Conservation (phyloP, 1,140 invertebrate genomes). For the Bombus sylvicola region DNA sequence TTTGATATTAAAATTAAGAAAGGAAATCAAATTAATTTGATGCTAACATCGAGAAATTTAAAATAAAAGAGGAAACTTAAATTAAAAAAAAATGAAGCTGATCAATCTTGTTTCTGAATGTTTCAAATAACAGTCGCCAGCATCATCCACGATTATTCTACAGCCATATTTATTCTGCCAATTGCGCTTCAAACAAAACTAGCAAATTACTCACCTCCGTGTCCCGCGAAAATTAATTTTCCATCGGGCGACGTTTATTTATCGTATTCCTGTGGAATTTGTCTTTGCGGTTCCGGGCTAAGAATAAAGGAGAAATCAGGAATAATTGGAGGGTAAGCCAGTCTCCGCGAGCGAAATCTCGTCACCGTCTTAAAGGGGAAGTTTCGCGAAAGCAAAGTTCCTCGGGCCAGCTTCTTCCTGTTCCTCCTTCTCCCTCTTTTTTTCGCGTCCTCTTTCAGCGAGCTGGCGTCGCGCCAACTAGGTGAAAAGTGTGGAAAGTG, state of each 20-base stretch:
- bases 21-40: no score
- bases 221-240: not conserved
- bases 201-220: not conserved
- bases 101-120: no score
- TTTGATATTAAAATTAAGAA: no score
- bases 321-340: conserved; percentile 46
- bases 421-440: conserved; percentile 47
- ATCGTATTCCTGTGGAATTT: not conserved
- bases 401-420: conserved; percentile 61
- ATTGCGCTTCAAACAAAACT: not conserved
- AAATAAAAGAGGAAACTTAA: no score
- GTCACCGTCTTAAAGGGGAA: conserved; percentile 80
- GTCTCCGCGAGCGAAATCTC: not conserved
- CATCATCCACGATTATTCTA: not conserved
- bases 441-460: conserved; percentile 45
- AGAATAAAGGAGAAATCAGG: conserved; percentile 20
- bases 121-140: not conserved
- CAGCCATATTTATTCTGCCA: no score
- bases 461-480: conserved; percentile 80
- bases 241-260: not conserved
- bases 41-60: no score
- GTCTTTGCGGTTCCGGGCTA: not conserved
- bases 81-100: no score
- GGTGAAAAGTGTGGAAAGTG: conserved; percentile 82
- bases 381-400: conserved; percentile 79